A percentile compares a stretch with the other conserved stretches of the same genome.
Conservation (phyloP, 2,113 vertebrate genomes). For the Enhydra lutris region DNA sequence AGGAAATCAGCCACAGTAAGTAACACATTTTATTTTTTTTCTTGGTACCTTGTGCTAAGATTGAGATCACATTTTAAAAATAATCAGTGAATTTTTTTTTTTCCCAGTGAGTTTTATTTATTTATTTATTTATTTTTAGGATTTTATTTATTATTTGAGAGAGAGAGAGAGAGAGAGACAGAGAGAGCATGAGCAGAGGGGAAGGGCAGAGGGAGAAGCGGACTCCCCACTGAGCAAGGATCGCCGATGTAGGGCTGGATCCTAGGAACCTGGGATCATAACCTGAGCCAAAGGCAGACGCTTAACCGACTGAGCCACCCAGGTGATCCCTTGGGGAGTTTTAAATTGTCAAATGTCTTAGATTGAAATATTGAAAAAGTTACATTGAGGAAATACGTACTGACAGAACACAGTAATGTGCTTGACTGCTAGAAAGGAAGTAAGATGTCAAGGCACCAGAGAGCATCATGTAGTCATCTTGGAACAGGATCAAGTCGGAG, state of each 20-base stretch:
- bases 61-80: neutral
- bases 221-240: too few species aligned
- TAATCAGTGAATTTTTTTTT: neutral
- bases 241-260: too few species aligned
- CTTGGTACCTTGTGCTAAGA: neutral
- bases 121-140: neutral
- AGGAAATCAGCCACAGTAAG: constrained; percentile 93
- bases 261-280: neutral
- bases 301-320: neutral
- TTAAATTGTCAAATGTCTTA: constrained; percentile 16
- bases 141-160: neutral
- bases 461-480: neutral
- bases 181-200: neutral
- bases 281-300: neutral
- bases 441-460: neutral
- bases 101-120: neutral
- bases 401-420: neutral
- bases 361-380: neutral
- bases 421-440: constrained; percentile 4
- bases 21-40: constrained; percentile 56
- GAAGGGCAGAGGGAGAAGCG: neutral
- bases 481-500: neutral
- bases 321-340: neutral
- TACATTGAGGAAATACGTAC: neutral
- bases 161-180: neutral